Percentiles rank a stretch among this genome's conserved stretches.
These are phyloP conservation scores for Laticauda laticaudata DNA, from an alignment of 2,113 vertebrate species.

Conservation along the genomic window DNA sequence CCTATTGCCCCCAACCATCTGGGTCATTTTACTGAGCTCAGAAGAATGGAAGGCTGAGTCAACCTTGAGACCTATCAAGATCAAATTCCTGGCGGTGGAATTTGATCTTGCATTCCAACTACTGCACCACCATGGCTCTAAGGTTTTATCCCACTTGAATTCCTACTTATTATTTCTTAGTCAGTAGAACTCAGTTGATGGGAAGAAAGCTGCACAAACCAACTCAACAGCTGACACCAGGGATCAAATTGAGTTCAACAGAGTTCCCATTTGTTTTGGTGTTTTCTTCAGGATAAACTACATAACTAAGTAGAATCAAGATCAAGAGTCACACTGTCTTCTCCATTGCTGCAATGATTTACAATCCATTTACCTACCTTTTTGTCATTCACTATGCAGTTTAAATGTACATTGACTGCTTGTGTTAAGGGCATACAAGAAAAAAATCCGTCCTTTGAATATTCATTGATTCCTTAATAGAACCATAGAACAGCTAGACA, in stretches of 20 bases:
- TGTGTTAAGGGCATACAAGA: neutral
- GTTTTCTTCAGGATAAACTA: neutral
- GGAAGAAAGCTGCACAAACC: neutral
- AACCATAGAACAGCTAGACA: constrained; percentile 29
- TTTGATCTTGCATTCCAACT: too few relatives aligned
- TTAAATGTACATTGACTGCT: constrained; percentile 44
- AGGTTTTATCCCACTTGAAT: neutral
- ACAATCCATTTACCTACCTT: constrained; percentile 34
- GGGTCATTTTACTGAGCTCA: too few relatives aligned
- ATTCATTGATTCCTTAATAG: constrained; percentile 26
- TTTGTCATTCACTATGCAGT: constrained; percentile 47
- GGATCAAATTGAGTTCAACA: neutral
- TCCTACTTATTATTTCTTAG: neutral
- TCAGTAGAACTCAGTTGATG: neutral
- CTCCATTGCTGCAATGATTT: constrained; percentile 8
- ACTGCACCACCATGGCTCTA: too few relatives aligned
- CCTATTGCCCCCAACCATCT: too few relatives aligned
- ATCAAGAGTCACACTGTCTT: neutral
- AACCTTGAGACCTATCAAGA: too few relatives aligned
- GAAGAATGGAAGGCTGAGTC: too few relatives aligned
- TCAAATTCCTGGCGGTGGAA: too few relatives aligned
- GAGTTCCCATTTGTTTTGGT: constrained; percentile 3
- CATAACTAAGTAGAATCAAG: neutral
- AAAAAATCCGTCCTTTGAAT: constrained; percentile 10
- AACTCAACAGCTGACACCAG: neutral